These are phyloP conservation scores for Xestia c-nigrum DNA, from an alignment of 2,888 invertebrate genomes.

Conservation along the genomic window DNA sequence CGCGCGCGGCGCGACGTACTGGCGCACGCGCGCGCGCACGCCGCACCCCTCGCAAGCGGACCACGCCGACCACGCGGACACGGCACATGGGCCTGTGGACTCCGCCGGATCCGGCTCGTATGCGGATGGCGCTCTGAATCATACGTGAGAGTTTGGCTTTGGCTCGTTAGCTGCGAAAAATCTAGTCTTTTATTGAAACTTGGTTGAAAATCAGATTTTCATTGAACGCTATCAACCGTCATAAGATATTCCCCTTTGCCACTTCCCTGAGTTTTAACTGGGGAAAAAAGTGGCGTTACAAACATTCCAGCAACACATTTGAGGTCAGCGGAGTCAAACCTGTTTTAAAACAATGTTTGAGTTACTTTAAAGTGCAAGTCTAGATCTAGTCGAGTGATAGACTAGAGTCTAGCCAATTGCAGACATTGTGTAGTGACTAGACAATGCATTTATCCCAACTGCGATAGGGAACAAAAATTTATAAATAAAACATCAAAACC, in stretches of 20 bases:
- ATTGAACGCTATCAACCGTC: neutral
- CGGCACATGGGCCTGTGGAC: conserved; percentile 90
- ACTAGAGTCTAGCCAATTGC: neutral
- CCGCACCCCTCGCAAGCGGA: conserved; percentile 94
- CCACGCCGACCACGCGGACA: conserved; percentile 95
- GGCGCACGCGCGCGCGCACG: conserved; percentile 93
- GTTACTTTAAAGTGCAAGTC: neutral
- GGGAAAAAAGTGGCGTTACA: neutral
- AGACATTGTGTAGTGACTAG: neutral
- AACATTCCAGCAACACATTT: neutral
- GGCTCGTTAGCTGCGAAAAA: neutral
- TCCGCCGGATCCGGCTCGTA: conserved; percentile 87
- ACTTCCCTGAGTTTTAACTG: neutral
- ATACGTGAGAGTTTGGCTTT: neutral
- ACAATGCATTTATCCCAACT: neutral
- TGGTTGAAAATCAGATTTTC: neutral
- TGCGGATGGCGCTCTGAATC: conserved; percentile 81
- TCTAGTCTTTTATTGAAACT: neutral
- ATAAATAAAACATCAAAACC: neutral
- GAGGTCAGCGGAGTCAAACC: neutral
- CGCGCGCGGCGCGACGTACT: conserved; percentile 91
- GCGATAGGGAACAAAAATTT: neutral
- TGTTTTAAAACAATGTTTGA: neutral
- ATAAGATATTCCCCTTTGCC: neutral
- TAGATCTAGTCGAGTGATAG: neutral